Evolutionary conservation across 1,140 invertebrate species (phyloP).

Genomic region (Scaptomyza montana): DNA sequence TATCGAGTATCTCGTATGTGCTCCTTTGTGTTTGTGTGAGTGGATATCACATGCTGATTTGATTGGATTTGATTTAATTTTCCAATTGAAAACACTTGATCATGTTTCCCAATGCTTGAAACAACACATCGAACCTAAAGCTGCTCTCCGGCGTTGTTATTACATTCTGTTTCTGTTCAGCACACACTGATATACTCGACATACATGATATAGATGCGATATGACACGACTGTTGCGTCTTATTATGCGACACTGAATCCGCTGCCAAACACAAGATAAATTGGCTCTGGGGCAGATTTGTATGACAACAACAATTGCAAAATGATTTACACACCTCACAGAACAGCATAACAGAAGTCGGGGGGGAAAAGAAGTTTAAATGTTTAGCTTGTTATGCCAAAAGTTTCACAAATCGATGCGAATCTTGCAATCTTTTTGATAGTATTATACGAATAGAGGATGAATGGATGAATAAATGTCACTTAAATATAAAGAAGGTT

Average conservation of each 20-base stretch:
- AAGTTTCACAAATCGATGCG: not conserved
- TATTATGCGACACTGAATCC: constrained; percentile 45
- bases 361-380: constrained; percentile 8
- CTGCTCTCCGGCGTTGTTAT: constrained; percentile 12
- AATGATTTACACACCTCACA: constrained; percentile 47
- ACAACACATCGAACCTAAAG: constrained; percentile 36
- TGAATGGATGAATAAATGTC: not conserved
- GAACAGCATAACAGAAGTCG: constrained; percentile 8
- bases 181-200: constrained; percentile 18
- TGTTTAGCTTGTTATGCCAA: not conserved
- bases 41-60: constrained; percentile 73
- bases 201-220: constrained; percentile 28
- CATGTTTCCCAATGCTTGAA: constrained; percentile 55
- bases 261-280: constrained; percentile 30
- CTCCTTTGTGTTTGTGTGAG: constrained; percentile 13
- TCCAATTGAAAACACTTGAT: constrained; percentile 82
- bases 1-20: constrained; percentile 11
- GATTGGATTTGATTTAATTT: constrained; percentile 82
- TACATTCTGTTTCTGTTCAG: constrained; percentile 10
- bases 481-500: no score
- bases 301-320: constrained; percentile 26
- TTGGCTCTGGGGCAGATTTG: constrained; percentile 16
- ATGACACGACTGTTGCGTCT: constrained; percentile 44
- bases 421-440: not conserved
- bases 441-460: not conserved